Base-by-base conservation (phyloP, 2,797 vertebrate species). In the Natrix natrix region DNA sequence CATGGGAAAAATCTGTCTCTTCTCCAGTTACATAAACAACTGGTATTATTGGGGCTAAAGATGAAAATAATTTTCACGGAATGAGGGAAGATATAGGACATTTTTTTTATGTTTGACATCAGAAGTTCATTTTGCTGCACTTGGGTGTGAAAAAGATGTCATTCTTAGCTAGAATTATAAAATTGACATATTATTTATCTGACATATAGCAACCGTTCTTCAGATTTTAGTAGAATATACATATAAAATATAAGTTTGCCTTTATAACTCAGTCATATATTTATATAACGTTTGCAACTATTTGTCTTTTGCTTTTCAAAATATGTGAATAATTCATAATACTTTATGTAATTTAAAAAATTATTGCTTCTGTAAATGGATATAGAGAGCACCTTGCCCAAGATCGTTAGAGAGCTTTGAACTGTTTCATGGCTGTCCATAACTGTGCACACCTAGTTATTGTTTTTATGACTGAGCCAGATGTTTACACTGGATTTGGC, bases 11-110 rank as follows among this genome's bases (percentile, higher is more conserved):
- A 95, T 95, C 91, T 92, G 97, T 92, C 95, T 89, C 94, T 93
- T 97, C 96, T 97, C 94, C 94, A 93, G 93, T 97, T 97, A 92
- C 96, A 97, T 96, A 97, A 97, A 97, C 96, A 96, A 92, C 91
- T 0, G 48, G 69, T n/a, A 92, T 95, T 90, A 95, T 48, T 0
- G 88, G 92, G 0, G 28, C 91, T 90, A 12, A 89, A 60, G 96
- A 91, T 0, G 91, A 91, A 0, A 48, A 1, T 93, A 14, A 0
- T 6, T 48, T 22, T 94, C 86, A 74, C 91, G n/a, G 69, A 11
- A 74, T 74, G 83, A 88, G 94, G 0, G 63, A 1, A 91, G 43
- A 91, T 95, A 24, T 87, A 90, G 43, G 87, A 89, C 16, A 87
- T 10, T 14, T 56, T 43, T 92, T 55, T 0, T 0, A 4, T 69